Evolutionary conservation across 2,797 vertebrate genomes (phyloP).

Genomic region (Phataginus tricuspis): DNA sequence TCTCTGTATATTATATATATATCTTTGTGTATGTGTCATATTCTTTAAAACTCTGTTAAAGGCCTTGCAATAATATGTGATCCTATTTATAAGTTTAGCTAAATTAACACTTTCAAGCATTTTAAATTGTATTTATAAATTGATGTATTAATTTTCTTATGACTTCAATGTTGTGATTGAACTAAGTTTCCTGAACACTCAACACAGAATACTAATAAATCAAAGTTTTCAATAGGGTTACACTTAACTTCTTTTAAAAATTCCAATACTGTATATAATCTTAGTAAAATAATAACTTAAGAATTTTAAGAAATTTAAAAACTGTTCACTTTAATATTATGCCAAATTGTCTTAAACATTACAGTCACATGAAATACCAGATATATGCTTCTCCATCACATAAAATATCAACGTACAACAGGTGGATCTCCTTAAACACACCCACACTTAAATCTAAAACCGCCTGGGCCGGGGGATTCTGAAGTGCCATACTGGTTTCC

Average conservation of each 20-base stretch:
- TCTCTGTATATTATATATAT: neutral
- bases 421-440: neutral
- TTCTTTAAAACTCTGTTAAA: neutral
- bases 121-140: constrained; percentile 50
- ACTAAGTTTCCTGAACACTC: neutral
- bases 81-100: constrained; percentile 14
- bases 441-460: neutral
- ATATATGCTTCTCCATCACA: neutral
- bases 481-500: neutral
- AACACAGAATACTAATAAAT: neutral
- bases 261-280: neutral
- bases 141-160: neutral
- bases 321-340: neutral
- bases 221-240: constrained; percentile 12
- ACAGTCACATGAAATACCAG: neutral
- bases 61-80: neutral
- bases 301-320: constrained; percentile 45
- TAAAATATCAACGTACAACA: neutral
- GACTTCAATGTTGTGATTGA: constrained; percentile 8
- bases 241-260: neutral
- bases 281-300: neutral
- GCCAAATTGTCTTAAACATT: neutral
- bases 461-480: neutral
- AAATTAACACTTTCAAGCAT: constrained; percentile 25
- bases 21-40: neutral